Conservation (phyloP, 1,140 invertebrate species). For the Eriosoma lanigerum region DNA sequence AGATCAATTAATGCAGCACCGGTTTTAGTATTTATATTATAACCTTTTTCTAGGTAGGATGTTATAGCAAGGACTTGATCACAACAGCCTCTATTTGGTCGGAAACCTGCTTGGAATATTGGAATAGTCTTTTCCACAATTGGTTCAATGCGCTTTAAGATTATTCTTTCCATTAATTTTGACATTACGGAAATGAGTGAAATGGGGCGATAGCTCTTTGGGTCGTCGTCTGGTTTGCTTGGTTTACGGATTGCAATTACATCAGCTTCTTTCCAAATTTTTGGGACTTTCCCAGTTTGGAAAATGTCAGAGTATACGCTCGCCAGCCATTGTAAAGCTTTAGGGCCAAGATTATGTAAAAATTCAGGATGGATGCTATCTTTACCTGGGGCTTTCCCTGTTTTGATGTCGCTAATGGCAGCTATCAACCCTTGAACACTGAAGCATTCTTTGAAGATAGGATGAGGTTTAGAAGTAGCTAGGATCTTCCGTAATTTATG, state of each 20-base stretch:
- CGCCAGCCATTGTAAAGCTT: background rate
- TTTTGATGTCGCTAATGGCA: background rate
- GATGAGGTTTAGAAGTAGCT: background rate
- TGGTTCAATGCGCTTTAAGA: background rate
- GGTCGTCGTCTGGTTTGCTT: background rate
- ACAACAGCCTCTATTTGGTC: conserved; percentile 39
- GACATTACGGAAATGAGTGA: background rate
- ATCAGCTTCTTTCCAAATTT: background rate
- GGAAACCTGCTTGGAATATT: conserved; percentile 48
- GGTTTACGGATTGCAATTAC: background rate
- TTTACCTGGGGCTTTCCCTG: background rate
- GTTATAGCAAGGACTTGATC: conserved; percentile 47
- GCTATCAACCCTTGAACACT: background rate
- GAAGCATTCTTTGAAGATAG: background rate
- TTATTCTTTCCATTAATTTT: background rate
- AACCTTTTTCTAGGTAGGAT: conserved; percentile 38
- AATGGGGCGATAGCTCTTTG: background rate
- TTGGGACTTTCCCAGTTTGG: background rate
- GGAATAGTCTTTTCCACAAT: conserved; percentile 11
- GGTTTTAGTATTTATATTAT: conserved; percentile 24
- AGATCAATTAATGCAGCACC: too few relatives aligned
- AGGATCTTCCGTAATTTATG: background rate
- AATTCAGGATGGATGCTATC: background rate
- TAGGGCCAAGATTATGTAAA: background rate
- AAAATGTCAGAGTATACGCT: background rate